A percentile compares a stretch with the other conserved stretches of the same genome.
These are phyloP conservation scores for Biston betularia DNA, from an alignment of 2,888 invertebrate species.

Conservation along the genomic window DNA sequence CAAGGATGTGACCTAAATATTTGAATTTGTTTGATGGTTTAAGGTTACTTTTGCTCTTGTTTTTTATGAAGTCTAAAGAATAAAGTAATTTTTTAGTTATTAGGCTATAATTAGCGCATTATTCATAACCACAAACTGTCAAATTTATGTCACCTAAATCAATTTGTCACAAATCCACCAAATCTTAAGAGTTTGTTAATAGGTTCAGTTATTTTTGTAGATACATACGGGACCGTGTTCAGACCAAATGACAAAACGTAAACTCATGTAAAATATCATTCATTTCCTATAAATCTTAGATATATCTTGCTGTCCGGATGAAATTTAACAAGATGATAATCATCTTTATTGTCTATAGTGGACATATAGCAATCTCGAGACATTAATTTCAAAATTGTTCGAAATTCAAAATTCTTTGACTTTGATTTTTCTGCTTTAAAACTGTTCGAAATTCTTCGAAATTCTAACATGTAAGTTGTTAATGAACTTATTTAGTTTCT, in stretches of 20 bases:
- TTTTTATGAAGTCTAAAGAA: constrained; percentile 40
- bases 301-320: constrained; percentile 16
- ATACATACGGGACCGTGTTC: constrained; percentile 29
- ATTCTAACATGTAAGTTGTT: too few relatives aligned
- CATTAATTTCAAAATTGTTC: constrained; percentile 31
- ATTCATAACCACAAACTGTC: constrained; percentile 10
- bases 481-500: too few relatives aligned
- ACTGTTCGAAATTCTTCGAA: too few relatives aligned
- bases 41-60: constrained; percentile 39
- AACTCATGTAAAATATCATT: constrained; percentile 26
- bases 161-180: constrained; percentile 28
- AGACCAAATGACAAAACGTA: constrained; percentile 35
- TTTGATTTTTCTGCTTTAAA: too few relatives aligned
- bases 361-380: constrained; percentile 34
- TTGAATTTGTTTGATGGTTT: constrained; percentile 31
- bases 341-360: constrained; percentile 36
- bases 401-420: too few relatives aligned
- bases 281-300: constrained; percentile 22
- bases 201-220: constrained; percentile 35
- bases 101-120: constrained; percentile 2
- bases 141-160: constrained; percentile 41
- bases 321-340: constrained; percentile 32
- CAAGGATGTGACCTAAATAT: constrained; percentile 36
- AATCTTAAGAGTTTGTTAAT: constrained; percentile 29
- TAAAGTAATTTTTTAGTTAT: constrained; percentile 8